Evolutionary conservation across 2,113 vertebrate genomes (phyloP).

Genomic region (Pterophyllum scalare): DNA sequence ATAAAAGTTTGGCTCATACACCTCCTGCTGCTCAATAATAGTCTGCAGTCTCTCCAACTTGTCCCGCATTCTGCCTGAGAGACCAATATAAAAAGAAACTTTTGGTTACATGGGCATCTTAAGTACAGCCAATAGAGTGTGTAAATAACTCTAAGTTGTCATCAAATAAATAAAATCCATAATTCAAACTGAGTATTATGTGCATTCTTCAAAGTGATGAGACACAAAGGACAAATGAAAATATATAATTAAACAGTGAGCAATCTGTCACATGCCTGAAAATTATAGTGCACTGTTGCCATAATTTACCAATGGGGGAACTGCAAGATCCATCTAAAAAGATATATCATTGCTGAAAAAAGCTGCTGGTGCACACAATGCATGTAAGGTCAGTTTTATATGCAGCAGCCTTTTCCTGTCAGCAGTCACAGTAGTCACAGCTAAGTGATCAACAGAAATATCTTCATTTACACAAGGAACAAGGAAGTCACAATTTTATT

Average conservation of each 20-base stretch:
- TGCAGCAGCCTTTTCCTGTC: not conserved
- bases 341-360: not conserved
- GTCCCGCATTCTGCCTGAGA: conserved; percentile 88
- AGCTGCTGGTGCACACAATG: not conserved
- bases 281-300: too few relatives aligned
- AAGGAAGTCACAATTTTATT: conserved; percentile 38
- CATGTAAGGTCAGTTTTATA: not conserved
- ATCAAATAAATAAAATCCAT: not conserved
- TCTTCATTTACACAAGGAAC: conserved; percentile 54
- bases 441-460: conserved; percentile 34
- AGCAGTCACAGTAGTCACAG: conserved; percentile 38
- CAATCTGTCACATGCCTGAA: too few relatives aligned
- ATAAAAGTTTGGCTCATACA: not conserved
- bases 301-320: too few relatives aligned
- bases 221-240: not conserved
- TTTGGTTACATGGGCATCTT: too few relatives aligned
- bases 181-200: not conserved
- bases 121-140: too few relatives aligned
- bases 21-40: conserved; percentile 74
- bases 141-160: too few relatives aligned
- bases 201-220: not conserved
- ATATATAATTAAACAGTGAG: too few relatives aligned
- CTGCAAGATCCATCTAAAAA: not conserved
- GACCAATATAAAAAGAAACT: conserved; percentile 3
- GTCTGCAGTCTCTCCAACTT: conserved; percentile 84